A percentile compares a stretch with the other conserved stretches of the same genome.
Conservation (phyloP, 1,140 invertebrate species). For the Babylonia areolata region DNA sequence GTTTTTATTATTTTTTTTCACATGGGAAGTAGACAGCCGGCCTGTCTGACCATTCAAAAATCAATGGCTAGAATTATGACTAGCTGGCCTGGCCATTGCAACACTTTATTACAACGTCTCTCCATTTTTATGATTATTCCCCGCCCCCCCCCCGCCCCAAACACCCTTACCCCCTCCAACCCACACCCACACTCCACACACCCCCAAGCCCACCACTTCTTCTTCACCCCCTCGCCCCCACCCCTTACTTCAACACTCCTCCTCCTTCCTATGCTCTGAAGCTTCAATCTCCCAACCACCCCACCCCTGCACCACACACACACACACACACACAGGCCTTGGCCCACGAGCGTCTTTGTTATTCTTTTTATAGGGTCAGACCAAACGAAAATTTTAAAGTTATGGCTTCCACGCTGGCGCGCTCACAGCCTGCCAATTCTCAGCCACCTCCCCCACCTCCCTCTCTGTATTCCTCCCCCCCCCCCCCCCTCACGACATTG, state of each 20-base stretch:
- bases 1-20: no score
- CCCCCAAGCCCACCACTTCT: no score
- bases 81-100: constrained; percentile 14
- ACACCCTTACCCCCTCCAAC: background rate
- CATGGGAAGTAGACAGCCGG: background rate
- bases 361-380: background rate
- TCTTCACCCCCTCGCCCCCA: background rate
- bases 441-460: no score
- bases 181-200: no score
- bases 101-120: constrained; percentile 32
- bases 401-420: background rate
- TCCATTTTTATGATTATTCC: constrained; percentile 20
- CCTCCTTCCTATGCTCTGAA: no score
- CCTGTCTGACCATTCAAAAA: constrained; percentile 25
- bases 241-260: background rate
- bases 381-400: constrained; percentile 20
- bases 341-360: background rate
- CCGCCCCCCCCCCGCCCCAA: background rate
- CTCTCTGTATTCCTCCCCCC: no score
- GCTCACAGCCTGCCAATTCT: constrained; percentile 13
- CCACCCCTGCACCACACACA: no score
- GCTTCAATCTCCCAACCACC: no score
- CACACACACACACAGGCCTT: background rate
- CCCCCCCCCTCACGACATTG: no score
- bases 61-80: constrained; percentile 1